Evolutionary conservation across 2,113 vertebrate species (phyloP), one percentile per base, ranked within the genome.

Genomic region (Ivindomyrus marchei): DNA sequence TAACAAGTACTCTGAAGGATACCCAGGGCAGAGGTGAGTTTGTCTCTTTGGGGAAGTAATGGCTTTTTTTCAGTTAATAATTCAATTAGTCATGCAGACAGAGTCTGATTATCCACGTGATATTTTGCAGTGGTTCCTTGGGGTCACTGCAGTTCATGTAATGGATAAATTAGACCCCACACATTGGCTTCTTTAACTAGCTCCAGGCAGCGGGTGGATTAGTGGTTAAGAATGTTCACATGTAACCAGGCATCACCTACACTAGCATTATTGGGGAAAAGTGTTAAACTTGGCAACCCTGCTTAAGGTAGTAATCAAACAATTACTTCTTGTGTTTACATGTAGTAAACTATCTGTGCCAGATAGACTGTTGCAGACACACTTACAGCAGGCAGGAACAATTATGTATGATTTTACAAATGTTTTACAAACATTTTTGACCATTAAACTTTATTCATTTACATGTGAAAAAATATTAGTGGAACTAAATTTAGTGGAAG

Each of bases 1-100:
- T 94, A 99, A 99, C 94, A 99, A 99, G 92, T 99, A 99, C 93
- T 99, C 98, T 0, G 98, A 99, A 91, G 98, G 98, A 0, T 99
- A 99, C 93, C 98, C 98, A 0, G 98, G 98, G 53, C 98, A 99
- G 94, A 98, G 98, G 98, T 99, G 90, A 89, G 87, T 42, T 56
- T 17, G 13, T 49, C 17, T 15, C 46, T 9, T 45, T 24, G 21
- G 42, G 31, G 50, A 89, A 21, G 27, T 31, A 52, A 50, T 53
- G 3, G 24, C 15, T 50, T 66, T 10, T 10, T 27, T 42, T 8
- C 10, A 56, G 47, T 31, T 85, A 24, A 85, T 87, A 46, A 87
- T 31, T 52, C 85, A 31, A 15, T 87, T 50, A 84, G 39, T 47
- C 80, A 84, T 19, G 36, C 80, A 84, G 13, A 39, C 80, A 46